phyloP scores from a whole-genome alignment of 2,797 vertebrate species.

The Lophura swinhoii region DNA sequence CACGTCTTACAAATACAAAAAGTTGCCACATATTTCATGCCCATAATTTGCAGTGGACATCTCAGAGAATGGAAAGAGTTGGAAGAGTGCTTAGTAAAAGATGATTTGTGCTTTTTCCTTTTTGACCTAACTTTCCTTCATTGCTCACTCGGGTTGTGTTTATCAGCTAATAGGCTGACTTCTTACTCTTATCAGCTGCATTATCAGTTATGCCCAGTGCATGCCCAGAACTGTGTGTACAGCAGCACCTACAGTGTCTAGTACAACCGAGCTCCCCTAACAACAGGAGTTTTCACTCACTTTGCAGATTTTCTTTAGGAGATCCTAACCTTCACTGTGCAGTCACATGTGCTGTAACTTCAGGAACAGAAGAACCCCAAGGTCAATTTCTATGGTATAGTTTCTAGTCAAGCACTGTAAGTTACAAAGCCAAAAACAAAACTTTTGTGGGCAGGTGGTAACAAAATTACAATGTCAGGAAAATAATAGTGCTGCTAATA shows the following conservation, averaged over 20 bases:
- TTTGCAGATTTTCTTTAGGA: neutral
- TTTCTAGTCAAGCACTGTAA: neutral
- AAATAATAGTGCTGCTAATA: neutral
- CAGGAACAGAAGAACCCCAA: neutral
- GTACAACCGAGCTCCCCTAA: neutral
- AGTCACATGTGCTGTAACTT: neutral
- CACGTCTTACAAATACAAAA: neutral
- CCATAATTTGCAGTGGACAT: neutral
- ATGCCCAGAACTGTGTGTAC: neutral
- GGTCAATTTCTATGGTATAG: neutral
- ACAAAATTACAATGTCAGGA: neutral
- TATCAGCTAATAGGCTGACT: neutral
- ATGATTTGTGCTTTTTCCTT: neutral
- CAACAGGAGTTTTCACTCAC: neutral
- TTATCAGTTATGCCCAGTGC: neutral
- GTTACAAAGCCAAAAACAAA: neutral
- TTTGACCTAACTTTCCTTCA: neutral
- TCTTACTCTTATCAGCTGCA: neutral
- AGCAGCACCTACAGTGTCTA: neutral
- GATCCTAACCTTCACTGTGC: neutral
- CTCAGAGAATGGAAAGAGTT: neutral
- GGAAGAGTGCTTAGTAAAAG: neutral
- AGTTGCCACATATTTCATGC: slow-evolving; percentile 24
- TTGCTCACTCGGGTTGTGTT: neutral
- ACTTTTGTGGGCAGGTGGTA: neutral